Base-by-base conservation (phyloP, 2,113 vertebrate genomes). In the Cyprinus carpio region DNA sequence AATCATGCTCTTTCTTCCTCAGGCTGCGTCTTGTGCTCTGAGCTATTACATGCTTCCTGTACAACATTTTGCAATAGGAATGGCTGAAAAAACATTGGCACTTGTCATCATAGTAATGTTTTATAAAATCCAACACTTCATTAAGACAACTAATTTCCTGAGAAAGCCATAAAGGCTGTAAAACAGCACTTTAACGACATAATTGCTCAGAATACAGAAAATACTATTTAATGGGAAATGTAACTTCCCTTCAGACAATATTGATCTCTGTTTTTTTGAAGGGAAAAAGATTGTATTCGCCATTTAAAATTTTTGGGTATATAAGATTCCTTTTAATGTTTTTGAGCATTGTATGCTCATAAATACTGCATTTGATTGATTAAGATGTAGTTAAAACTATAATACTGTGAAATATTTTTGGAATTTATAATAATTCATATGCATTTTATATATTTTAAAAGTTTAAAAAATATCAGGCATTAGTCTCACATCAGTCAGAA, bases 191-290 rank as follows among this genome's bases (percentile, higher is more conserved):
- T 69, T 81, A 77, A 37, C 4, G 67, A 69, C 9, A 29, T 25
- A 86, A 83, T 83, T 75, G 27, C 49, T 71, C 27, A n/a, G 76
- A 83, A 69, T 78, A 78, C 40, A 78, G 34, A 16, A 67, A 25
- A 43, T 58, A 78, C n/a, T 46, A 51, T 20, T 64, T 40, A 56
- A 54, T 54, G 20, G 43, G 31, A 78, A 83, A 67, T 78, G 82
- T 85, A 51, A 20, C 75, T 78, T 29, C 80, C 67, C 78, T 81
- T 83, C 79, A 82, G 85, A 81, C 34, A 85, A 85, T 78, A 64
- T 72, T 69, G 71, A 76, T 71, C 84, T 75, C 81, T 62, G 75
- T 51, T 84, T 71, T 82, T 81, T 34, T 34, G 2, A 64, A 64
- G 62, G 60, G 29, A 34, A 69, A 69, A 34, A 37, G 37, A 37